phyloP scores from a whole-genome alignment of 2,888 invertebrate species.

The Drosophila borborema region DNA sequence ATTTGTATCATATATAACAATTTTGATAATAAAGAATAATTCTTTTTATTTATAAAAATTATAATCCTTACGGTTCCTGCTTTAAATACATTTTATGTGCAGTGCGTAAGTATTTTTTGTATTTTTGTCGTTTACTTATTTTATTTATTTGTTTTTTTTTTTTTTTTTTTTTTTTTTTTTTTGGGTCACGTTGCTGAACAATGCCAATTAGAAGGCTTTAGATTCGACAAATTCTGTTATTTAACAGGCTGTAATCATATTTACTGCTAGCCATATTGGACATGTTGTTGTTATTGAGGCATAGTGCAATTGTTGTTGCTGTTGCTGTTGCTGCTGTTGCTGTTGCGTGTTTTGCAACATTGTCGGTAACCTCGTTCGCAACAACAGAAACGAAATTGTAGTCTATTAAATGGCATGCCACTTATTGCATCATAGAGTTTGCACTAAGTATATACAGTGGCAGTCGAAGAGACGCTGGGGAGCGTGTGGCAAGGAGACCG shows the following conservation, averaged over 20 bases:
- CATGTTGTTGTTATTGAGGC: slow-evolving; percentile 8
- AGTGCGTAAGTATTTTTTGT: no score
- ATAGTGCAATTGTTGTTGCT: background rate
- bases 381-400: slow-evolving; percentile 60
- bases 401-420: slow-evolving; percentile 68
- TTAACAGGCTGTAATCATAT: slow-evolving; percentile 28
- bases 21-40: no score
- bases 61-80: no score
- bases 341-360: slow-evolving; percentile 37
- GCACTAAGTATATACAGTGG: background rate
- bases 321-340: slow-evolving; percentile 1
- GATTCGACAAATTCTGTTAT: slow-evolving; percentile 20
- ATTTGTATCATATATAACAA: no score
- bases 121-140: no score
- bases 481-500: slow-evolving; percentile 29
- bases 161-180: background rate
- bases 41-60: no score
- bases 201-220: slow-evolving; percentile 34
- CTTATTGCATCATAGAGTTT: slow-evolving; percentile 59
- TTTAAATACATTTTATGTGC: background rate
- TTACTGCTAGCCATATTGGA: slow-evolving; percentile 20
- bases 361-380: slow-evolving; percentile 29
- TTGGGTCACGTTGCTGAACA: slow-evolving; percentile 18
- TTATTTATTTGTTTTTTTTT: background rate
- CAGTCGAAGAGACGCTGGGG: background rate